Evolutionary conservation across 1,140 invertebrate species (phyloP), one percentile per base, ranked within the genome.

Genomic region (Macrobrachium nipponense): DNA sequence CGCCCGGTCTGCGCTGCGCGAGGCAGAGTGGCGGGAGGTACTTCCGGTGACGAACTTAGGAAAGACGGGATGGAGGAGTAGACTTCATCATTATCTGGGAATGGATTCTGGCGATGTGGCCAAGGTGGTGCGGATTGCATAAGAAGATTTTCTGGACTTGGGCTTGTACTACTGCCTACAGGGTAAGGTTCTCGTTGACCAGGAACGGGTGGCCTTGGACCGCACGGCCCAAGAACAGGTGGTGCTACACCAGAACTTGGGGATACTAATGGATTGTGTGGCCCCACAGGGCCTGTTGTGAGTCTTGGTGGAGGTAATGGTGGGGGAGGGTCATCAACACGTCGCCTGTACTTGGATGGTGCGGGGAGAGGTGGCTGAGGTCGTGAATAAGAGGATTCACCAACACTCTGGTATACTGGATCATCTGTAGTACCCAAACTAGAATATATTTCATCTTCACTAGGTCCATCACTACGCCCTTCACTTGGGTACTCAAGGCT

Each of bases 31-130:
- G 84, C 78, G 18, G 88, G 82, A 12, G 88, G 86, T 0, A 86
- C 81, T 18, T 87, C 85, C 0, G 84, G 81, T 27, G 85, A 80
- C 60, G 85, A 87, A 61, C 88, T 89, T 60, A 87, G 75, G 18
- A 83, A 70, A 18, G 88, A 89, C 14, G 88, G 88, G 27, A 89
- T 89, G n/a, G 88, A 89, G 36, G 88, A 89, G 64, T 89, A 89
- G 5, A 87, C 78, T 23, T 89, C 88, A 61, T 89, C 88, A 17
- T 87, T 84, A 27, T 87, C 86, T n/a, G 43, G 78, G 51, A 51
- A 51, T 5, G 68, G 77, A 14, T 72, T 51, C 62, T 59, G 44
- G 8, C 78, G 82, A 59, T 83, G 81, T 18, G 84, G 84, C 84
- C 84, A 86, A 8, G 84, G 60, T n/a, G 87, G 87, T 58, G 83